phyloP scores from a whole-genome alignment of 2,113 vertebrate species.

The Cebidichthys violaceus region DNA sequence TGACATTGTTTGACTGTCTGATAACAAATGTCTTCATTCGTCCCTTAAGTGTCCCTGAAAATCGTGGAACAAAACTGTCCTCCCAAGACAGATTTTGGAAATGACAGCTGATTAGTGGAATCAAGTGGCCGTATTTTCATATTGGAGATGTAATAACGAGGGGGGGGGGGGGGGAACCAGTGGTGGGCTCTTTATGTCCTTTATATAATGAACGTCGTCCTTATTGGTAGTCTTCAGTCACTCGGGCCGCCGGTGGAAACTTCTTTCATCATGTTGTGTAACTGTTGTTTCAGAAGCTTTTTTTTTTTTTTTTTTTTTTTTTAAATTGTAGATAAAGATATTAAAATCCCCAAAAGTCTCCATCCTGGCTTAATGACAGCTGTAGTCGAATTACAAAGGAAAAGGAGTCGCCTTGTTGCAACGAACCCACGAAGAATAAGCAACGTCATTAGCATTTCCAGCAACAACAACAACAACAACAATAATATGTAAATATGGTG shows the following conservation, averaged over 20 bases:
- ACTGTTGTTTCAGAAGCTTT: background rate
- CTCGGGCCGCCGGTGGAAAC: background rate
- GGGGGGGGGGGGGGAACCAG: background rate
- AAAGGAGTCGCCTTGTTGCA: background rate
- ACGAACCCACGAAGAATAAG: background rate
- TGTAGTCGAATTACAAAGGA: background rate
- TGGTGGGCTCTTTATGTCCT: too few relatives aligned
- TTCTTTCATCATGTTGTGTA: background rate
- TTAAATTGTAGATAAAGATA: background rate
- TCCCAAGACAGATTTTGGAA: background rate
- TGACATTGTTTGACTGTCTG: background rate
- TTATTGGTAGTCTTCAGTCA: background rate
- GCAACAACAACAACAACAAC: background rate
- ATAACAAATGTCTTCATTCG: background rate
- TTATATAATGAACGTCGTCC: background rate
- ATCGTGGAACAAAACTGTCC: background rate
- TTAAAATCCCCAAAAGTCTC: background rate
- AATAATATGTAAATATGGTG: too few relatives aligned
- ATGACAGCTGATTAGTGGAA: background rate
- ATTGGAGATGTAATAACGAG: background rate
- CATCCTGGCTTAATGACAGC: background rate
- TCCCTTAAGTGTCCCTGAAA: background rate
- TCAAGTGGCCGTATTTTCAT: slow-evolving; percentile 6
- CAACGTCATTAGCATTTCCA: background rate
- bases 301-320: too few relatives aligned